A percentile compares a stretch with the other conserved stretches of the same genome.
Conservation (phyloP, 1,140 invertebrate species). For the Drosophila chauvacae region DNA sequence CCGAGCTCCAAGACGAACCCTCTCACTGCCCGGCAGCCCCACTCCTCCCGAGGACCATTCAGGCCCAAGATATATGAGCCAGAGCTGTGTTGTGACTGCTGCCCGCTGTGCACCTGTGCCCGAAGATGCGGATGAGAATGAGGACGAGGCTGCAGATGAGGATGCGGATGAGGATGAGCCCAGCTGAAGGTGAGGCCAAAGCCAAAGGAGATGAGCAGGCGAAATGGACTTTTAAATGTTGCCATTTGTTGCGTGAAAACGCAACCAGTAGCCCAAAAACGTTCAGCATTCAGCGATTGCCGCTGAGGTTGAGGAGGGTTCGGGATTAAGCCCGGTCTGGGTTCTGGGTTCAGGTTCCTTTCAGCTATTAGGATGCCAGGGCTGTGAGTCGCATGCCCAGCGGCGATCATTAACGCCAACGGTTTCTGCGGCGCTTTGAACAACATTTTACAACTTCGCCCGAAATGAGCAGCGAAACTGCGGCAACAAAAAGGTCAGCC, state of each 20-base stretch:
- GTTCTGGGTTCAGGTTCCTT: constrained; percentile 18
- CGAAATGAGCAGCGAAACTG: constrained; percentile 53
- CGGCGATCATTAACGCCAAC: constrained; percentile 68
- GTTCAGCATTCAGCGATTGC: constrained; percentile 44
- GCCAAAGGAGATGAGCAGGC: constrained; percentile 54
- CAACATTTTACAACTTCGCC: constrained; percentile 69
- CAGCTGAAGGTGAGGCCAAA: constrained; percentile 25
- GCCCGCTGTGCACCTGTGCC: constrained; percentile 79
- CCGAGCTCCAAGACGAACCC: not conserved
- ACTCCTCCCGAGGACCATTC: constrained; percentile 34
- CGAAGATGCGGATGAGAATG: constrained; percentile 19
- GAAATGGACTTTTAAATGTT: constrained; percentile 80
- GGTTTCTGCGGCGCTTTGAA: constrained; percentile 66
- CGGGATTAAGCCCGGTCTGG: not conserved
- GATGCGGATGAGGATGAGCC: constrained; percentile 44
- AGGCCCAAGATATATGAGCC: constrained; percentile 73
- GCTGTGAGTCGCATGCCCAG: constrained; percentile 38
- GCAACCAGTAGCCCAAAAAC: constrained; percentile 71
- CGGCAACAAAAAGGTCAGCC: constrained; percentile 69
- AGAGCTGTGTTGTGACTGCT: constrained; percentile 79
- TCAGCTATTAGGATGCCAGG: constrained; percentile 60
- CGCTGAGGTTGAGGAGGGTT: constrained; percentile 38
- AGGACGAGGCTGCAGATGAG: constrained; percentile 15
- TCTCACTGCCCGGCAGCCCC: not conserved
- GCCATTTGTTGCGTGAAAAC: constrained; percentile 75